These are phyloP conservation scores for Luffia ferchaultella DNA, from an alignment of 2,888 invertebrate genomes.

Conservation along the genomic window DNA sequence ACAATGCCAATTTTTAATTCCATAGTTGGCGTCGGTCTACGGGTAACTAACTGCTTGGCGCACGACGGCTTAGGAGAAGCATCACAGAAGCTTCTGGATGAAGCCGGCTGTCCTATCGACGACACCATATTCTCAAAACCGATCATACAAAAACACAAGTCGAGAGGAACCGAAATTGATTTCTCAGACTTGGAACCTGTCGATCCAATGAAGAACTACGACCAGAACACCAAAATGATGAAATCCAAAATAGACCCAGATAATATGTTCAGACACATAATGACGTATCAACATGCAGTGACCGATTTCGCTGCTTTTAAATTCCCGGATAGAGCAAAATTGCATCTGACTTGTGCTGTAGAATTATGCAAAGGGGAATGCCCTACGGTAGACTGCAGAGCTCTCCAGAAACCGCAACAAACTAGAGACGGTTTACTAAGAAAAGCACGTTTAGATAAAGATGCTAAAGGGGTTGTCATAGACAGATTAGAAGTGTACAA, in stretches of 20 bases:
- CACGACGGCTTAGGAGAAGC: conserved; percentile 81
- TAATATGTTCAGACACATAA: conserved; percentile 47
- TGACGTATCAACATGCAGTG: conserved; percentile 58
- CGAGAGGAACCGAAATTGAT: conserved; percentile 42
- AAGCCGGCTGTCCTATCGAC: conserved; percentile 78
- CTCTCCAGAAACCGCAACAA: conserved; percentile 47
- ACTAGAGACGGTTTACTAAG: conserved; percentile 51
- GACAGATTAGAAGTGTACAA: conserved; percentile 80
- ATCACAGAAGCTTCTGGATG: conserved; percentile 76
- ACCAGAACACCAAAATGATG: conserved; percentile 34
- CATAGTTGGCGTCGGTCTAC: conserved; percentile 73
- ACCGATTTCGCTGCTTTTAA: conserved; percentile 83
- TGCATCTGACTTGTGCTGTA: conserved; percentile 80
- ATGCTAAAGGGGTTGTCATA: conserved; percentile 65
- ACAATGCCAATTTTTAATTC: neutral
- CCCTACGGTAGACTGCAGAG: conserved; percentile 65
- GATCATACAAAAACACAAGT: conserved; percentile 44
- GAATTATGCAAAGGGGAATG: conserved; percentile 79
- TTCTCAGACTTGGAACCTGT: conserved; percentile 40
- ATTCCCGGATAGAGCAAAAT: conserved; percentile 79
- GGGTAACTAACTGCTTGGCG: conserved; percentile 79
- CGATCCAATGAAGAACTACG: conserved; percentile 34
- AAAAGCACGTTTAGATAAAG: conserved; percentile 54
- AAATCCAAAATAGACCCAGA: conserved; percentile 40
- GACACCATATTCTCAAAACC: conserved; percentile 69